These are phyloP conservation scores for Eristalis tenax DNA, from an alignment of 2,888 invertebrate genomes.

Conservation along the genomic window DNA sequence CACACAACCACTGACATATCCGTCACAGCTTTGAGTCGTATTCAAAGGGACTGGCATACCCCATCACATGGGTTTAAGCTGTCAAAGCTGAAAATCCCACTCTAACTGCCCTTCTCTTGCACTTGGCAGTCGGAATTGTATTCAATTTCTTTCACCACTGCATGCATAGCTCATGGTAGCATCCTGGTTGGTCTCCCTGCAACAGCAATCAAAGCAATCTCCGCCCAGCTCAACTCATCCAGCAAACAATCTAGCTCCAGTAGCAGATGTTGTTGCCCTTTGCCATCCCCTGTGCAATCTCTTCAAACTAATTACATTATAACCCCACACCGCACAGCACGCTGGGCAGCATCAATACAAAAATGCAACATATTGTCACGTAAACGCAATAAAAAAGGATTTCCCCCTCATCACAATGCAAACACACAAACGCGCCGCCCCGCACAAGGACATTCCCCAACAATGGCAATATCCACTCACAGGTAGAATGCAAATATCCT, in stretches of 20 bases:
- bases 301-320: conserved; percentile 40
- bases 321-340: neutral
- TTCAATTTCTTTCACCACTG: neutral
- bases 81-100: too few species aligned
- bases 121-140: too few species aligned
- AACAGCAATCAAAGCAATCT: neutral
- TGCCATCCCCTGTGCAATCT: neutral
- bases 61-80: too few species aligned
- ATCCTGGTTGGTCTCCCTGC: neutral
- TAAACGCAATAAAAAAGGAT: conserved; percentile 1
- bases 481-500: conserved; percentile 49
- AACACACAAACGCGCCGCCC: neutral
- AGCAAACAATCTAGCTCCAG: neutral
- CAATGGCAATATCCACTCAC: conserved; percentile 1
- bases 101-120: too few species aligned
- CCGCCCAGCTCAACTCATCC: neutral
- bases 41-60: too few species aligned
- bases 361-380: conserved; percentile 9
- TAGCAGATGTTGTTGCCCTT: neutral
- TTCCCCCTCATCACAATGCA: neutral
- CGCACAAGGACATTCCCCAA: neutral
- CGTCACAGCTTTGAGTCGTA: too few species aligned
- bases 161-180: neutral
- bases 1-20: too few species aligned
- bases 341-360: neutral